Evolutionary conservation across 2,888 invertebrate genomes (phyloP), one percentile per base, ranked within the genome.

Genomic region (Rhyacophila evoluta): DNA sequence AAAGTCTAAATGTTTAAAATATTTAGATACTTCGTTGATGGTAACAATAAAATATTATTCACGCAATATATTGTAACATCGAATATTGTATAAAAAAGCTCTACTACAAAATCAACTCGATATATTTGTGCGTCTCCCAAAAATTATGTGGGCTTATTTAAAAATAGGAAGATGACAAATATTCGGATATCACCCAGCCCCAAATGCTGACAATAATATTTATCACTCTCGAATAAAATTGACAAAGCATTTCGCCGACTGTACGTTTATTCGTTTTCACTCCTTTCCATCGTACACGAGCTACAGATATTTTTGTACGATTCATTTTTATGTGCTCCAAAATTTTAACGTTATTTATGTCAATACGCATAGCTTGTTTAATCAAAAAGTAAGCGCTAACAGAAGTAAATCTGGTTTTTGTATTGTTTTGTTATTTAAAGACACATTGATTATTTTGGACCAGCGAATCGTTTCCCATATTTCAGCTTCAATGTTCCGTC

Each of bases 231-330:
- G 55, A 55, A 55, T 55, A 55, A 55, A 55, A 55, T 55, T 55
- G 55, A 55, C 55, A 55, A 55, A 55, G 19, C 55, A 55, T 55
- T 55, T 55, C 19, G 55, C 55, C 19, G 55, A 55, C 55, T 55
- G 55, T 55, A 19, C 55, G 19, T 55, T 55, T 55, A 55, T 19
- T 55, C 19, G 19, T 19, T 55, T 8, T 8, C 39, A 15, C 55
- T 12, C 8, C 55, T 10, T 25, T 55, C 15, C 1, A 41, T 10
- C 55, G 19, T 55, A 19, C 8, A 55, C 15, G 55, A 19, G 8
- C 5, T 15, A 8, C 19, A 1, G n/a, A 2, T 55, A 19, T 55
- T 55, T 55, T 25, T 19, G 19, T 12, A 39, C 39, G 39, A 39
- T 39, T 39, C 19, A 5, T 55, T 41, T 55, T 41, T 55, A 19